Percentiles rank a stretch among this genome's conserved stretches.
Conservation (phyloP, 1,140 invertebrate species). For the Aphelenchoides fujianensis region DNA sequence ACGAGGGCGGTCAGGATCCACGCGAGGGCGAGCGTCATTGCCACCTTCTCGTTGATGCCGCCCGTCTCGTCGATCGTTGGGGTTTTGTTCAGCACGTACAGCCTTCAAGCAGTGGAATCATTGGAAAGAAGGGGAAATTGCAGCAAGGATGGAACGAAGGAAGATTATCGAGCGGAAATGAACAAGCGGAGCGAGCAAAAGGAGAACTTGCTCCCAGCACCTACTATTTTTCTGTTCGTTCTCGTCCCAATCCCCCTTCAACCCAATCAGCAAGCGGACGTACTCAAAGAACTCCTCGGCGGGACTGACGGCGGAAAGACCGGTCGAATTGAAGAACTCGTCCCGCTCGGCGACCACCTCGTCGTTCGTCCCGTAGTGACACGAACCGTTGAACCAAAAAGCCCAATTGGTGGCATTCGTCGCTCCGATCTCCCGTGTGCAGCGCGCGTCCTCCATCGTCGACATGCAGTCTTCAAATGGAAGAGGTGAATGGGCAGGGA, state of each 20-base stretch:
- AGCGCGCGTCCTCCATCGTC: conserved; percentile 35
- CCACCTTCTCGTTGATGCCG: conserved; percentile 46
- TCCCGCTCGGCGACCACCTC: neutral
- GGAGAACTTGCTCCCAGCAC: too few species aligned
- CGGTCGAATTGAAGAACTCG: conserved; percentile 6
- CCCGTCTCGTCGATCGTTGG: conserved; percentile 37
- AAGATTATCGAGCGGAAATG: too few species aligned
- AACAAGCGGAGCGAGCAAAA: too few species aligned
- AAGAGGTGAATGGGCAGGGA: conserved; percentile 13
- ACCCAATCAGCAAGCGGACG: neutral
- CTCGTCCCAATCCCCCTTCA: too few species aligned
- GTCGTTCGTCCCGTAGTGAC: conserved; percentile 23
- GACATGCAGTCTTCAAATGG: conserved; percentile 35
- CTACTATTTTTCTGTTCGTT: too few species aligned
- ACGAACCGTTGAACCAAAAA: conserved; percentile 40
- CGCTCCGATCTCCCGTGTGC: conserved; percentile 21
- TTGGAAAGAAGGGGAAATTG: neutral
- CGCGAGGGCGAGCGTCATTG: conserved; percentile 33
- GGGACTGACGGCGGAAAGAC: conserved; percentile 36
- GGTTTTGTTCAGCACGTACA: conserved; percentile 50
- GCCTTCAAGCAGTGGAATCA: neutral
- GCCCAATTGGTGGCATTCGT: conserved; percentile 26
- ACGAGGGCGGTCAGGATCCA: conserved; percentile 27
- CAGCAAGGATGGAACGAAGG: neutral
- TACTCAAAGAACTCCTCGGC: conserved; percentile 48